These are phyloP conservation scores for Elmis aenea DNA, from an alignment of 2,888 invertebrate species.

Conservation along the genomic window DNA sequence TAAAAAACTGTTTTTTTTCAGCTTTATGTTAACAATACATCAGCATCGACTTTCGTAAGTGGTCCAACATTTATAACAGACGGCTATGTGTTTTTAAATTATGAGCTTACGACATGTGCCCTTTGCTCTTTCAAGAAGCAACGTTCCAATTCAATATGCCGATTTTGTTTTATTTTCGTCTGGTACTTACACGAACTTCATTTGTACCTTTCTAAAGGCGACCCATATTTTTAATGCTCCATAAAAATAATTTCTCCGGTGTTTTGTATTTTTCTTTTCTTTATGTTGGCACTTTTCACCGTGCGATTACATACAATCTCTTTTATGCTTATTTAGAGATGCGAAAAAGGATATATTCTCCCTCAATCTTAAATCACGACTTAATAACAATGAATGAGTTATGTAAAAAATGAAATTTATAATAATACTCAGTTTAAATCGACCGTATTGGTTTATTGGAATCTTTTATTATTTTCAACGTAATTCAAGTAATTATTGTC, in stretches of 20 bases:
- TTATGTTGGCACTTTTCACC: too few relatives aligned
- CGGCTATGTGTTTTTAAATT: constrained; percentile 15
- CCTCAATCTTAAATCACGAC: too few relatives aligned
- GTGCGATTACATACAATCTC: too few relatives aligned
- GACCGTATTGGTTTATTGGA: too few relatives aligned
- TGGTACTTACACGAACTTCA: constrained; percentile 18
- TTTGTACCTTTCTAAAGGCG: constrained; percentile 27
- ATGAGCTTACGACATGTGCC: constrained; percentile 18
- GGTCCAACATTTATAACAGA: constrained; percentile 12
- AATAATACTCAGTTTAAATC: too few relatives aligned
- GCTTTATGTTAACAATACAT: constrained; percentile 13
- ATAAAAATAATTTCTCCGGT: constrained; percentile 24
- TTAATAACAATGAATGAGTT: too few relatives aligned
- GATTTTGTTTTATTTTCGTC: constrained; percentile 28
- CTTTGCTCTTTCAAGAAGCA: constrained; percentile 27
- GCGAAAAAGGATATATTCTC: too few relatives aligned
- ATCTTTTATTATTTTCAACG: too few relatives aligned
- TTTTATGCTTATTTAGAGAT: too few relatives aligned
- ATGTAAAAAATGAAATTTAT: too few relatives aligned
- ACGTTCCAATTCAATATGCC: constrained; percentile 21
- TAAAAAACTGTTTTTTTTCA: neutral
- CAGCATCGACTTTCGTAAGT: constrained; percentile 13
- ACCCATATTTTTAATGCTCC: constrained; percentile 26
- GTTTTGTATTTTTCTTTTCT: constrained; percentile 14
- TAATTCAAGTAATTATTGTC: too few relatives aligned